Evolutionary conservation across 2,888 invertebrate genomes (phyloP).

Genomic region (Panzeria rudis): DNA sequence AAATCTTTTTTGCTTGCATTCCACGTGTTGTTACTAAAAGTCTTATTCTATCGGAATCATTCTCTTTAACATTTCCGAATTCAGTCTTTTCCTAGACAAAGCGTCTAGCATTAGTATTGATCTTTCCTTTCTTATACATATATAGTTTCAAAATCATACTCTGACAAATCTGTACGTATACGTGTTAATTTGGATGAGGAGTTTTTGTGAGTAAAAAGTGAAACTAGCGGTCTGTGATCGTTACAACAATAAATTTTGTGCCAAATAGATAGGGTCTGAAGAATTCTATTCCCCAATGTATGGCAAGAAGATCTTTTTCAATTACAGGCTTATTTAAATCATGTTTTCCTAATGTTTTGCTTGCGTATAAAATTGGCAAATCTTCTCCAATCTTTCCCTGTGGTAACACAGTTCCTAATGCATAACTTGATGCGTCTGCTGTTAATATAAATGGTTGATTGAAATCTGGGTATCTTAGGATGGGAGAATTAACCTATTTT

Average conservation of each 20-base stretch:
- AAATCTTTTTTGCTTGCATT: neutral
- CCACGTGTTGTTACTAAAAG: neutral
- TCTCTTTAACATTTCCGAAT: constrained; percentile 1
- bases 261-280: constrained; percentile 77
- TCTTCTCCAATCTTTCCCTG: constrained; percentile 2
- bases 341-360: constrained; percentile 12
- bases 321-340: neutral
- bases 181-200: neutral
- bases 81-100: constrained; percentile 1
- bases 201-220: neutral
- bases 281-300: constrained; percentile 43
- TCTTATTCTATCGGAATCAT: constrained; percentile 10
- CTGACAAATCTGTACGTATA: constrained; percentile 50
- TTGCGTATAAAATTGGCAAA: neutral
- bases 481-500: constrained; percentile 13
- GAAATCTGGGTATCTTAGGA: constrained; percentile 47
- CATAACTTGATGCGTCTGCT: constrained; percentile 73
- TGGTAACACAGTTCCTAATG: too few species aligned
- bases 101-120: constrained; percentile 17
- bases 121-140: constrained; percentile 50
- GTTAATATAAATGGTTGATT: constrained; percentile 74
- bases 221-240: constrained; percentile 8
- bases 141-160: constrained; percentile 74
- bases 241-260: constrained; percentile 73
- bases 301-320: constrained; percentile 1